These are phyloP conservation scores for Rhingia campestris DNA, from an alignment of 2,888 invertebrate species.

Conservation along the genomic window DNA sequence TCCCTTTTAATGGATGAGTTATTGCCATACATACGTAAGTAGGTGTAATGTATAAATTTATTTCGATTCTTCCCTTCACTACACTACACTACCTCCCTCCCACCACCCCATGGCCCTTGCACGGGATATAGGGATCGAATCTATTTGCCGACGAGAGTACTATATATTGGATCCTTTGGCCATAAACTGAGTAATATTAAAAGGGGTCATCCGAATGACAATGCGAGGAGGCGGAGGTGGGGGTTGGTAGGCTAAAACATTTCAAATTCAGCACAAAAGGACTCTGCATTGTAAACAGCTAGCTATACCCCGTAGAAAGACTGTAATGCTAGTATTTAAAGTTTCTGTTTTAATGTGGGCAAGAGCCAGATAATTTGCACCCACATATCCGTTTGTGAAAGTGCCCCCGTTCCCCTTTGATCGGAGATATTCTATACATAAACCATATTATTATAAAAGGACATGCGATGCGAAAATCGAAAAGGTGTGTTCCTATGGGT, in stretches of 20 bases:
- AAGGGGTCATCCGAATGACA: slow-evolving; percentile 69
- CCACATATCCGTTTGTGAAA: neutral
- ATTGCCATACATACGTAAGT: slow-evolving; percentile 74
- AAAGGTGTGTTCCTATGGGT: slow-evolving; percentile 51
- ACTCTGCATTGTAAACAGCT: slow-evolving; percentile 32
- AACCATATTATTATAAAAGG: slow-evolving; percentile 62
- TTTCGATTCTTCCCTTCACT: slow-evolving; percentile 67
- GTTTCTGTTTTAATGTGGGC: slow-evolving; percentile 32
- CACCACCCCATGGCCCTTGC: no score
- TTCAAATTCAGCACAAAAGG: slow-evolving; percentile 51
- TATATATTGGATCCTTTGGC: slow-evolving; percentile 16
- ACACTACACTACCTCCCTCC: neutral
- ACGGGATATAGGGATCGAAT: slow-evolving; percentile 22
- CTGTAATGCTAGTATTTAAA: slow-evolving; percentile 57
- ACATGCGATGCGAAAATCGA: slow-evolving; percentile 57
- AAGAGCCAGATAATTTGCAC: slow-evolving; percentile 30
- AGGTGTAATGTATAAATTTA: slow-evolving; percentile 75
- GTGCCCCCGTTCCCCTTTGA: slow-evolving; percentile 6
- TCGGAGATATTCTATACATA: slow-evolving; percentile 39
- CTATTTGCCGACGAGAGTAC: slow-evolving; percentile 38
- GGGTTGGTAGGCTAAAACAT: neutral
- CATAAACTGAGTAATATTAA: slow-evolving; percentile 56
- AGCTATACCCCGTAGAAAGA: no score
- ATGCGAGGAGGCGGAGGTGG: slow-evolving; percentile 21
- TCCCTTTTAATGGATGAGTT: slow-evolving; percentile 75